phyloP scores from a whole-genome alignment of 2,113 vertebrate genomes.

The Formicarius rufipectus region DNA sequence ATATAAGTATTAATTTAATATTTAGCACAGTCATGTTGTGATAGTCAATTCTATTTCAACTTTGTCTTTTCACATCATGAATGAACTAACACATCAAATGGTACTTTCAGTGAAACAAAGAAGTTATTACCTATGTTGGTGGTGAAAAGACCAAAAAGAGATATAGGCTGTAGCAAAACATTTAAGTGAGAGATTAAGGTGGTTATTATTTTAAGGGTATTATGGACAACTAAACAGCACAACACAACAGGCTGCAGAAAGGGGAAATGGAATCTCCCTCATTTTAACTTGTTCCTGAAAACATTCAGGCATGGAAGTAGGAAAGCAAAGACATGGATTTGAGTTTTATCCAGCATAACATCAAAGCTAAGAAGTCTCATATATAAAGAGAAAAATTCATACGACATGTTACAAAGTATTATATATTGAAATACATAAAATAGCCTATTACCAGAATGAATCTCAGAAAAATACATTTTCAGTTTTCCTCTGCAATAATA shows the following conservation, averaged over 20 bases:
- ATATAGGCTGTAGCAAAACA: neutral
- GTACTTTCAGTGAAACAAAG: neutral
- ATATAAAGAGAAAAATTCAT: neutral
- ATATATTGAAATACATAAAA: neutral
- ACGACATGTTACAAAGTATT: neutral
- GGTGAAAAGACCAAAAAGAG: neutral
- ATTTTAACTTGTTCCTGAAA: neutral
- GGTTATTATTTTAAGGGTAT: neutral
- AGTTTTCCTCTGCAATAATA: neutral
- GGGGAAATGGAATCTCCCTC: rapidly evolving
- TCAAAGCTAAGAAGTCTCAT: neutral
- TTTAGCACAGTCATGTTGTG: neutral
- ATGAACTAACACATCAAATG: neutral
- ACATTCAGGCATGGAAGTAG: neutral
- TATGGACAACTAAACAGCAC: neutral
- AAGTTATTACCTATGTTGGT: neutral
- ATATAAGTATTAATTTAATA: neutral
- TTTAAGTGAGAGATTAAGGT: neutral
- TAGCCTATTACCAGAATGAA: neutral
- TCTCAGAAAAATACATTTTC: neutral
- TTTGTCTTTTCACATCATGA: neutral
- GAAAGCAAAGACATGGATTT: neutral
- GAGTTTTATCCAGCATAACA: neutral
- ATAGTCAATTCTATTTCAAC: neutral
- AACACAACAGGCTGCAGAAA: neutral